These are phyloP conservation scores for Trinorchestia longiramus DNA, from an alignment of 1,140 invertebrate genomes.

Conservation along the genomic window DNA sequence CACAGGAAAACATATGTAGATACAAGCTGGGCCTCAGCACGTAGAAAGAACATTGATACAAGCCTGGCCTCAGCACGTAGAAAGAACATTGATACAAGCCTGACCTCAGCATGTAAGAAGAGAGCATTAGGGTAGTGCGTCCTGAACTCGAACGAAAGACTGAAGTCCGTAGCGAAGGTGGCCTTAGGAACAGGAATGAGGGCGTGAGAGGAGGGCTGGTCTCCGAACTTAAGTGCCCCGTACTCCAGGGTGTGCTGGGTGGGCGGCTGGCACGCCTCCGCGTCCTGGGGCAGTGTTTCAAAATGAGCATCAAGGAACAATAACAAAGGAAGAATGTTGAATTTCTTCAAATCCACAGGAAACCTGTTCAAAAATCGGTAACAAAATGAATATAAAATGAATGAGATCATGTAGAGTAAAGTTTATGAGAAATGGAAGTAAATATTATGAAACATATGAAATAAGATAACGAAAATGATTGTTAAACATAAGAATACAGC, in stretches of 20 bases:
- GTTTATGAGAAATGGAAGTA: not conserved
- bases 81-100: not conserved
- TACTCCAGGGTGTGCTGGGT: conserved; percentile 82
- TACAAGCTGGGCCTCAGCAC: not conserved
- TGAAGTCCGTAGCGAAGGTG: conserved; percentile 72
- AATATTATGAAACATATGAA: not conserved
- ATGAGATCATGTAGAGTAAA: not conserved
- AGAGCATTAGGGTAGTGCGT: conserved; percentile 88
- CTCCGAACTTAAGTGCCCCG: conserved; percentile 88
- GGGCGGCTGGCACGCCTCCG: conserved; percentile 73
- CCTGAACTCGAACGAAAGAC: conserved; percentile 84
- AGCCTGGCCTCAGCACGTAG: too few relatives aligned
- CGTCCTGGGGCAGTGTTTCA: conserved; percentile 55
- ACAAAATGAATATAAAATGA: too few relatives aligned
- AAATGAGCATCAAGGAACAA: not conserved
- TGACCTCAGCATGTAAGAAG: conserved; percentile 59
- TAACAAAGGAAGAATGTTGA: not conserved
- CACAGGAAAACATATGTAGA: too few relatives aligned
- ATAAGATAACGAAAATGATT: not conserved
- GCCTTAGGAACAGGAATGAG: conserved; percentile 79
- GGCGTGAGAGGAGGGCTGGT: conserved; percentile 80
- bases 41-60: conserved; percentile 70
- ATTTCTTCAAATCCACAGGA: not conserved
- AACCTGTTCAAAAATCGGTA: not conserved
- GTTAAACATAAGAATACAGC: not conserved